Evolutionary conservation across 2,113 vertebrate species (phyloP).

Genomic region (Acinonyx jubatus): DNA sequence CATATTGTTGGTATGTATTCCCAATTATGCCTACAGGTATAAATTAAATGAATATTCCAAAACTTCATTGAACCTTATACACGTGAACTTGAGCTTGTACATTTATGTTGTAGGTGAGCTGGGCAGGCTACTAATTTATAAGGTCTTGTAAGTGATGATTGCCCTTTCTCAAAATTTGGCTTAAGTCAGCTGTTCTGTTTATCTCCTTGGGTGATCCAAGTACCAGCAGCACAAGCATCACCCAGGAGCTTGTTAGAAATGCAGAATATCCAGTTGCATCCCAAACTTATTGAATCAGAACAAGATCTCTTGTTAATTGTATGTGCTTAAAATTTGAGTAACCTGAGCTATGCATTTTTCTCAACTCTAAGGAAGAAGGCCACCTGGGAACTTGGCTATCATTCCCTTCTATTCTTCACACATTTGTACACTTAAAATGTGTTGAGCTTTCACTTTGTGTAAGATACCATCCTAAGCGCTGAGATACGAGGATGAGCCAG

Average conservation of each 20-base stretch:
- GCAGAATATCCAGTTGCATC: not conserved
- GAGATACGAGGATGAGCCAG: not conserved
- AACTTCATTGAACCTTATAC: not conserved
- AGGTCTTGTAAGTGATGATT: not conserved
- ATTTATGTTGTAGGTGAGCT: not conserved
- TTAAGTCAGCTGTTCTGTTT: not conserved
- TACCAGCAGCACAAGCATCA: not conserved
- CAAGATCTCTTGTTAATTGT: not conserved
- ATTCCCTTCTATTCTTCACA: conserved; percentile 6
- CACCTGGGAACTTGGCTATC: not conserved
- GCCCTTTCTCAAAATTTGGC: not conserved
- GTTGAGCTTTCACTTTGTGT: not conserved
- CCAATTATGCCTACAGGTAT: not conserved
- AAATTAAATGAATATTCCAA: not conserved
- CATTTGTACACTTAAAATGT: not conserved
- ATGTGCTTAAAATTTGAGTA: not conserved
- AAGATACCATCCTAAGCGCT: not conserved
- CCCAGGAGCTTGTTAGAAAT: not conserved
- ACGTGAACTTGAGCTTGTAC: not conserved
- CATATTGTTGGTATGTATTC: not conserved
- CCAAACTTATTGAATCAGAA: not conserved
- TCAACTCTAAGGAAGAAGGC: not conserved
- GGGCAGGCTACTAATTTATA: not conserved
- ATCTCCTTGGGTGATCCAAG: not conserved
- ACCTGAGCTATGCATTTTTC: not conserved